Conservation (phyloP, 2,888 invertebrate genomes). For the Aleiodes testaceus region DNA sequence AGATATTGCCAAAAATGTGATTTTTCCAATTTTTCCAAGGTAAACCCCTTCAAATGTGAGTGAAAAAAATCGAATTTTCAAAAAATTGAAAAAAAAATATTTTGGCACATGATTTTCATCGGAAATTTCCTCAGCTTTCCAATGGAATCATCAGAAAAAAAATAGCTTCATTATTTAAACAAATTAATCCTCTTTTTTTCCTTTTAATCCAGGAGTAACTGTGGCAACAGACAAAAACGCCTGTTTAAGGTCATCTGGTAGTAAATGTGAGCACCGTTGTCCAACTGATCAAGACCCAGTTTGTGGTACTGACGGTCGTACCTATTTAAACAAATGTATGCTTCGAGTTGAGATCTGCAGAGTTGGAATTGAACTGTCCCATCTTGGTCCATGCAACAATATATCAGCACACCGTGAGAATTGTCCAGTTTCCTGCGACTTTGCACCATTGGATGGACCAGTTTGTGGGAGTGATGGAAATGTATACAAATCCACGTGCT, state of each 20-base stretch:
- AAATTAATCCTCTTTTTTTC: background rate
- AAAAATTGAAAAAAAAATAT: no score
- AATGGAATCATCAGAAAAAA: no score
- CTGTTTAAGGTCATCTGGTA: slow-evolving; percentile 75
- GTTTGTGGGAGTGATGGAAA: slow-evolving; percentile 94
- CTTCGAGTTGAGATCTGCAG: slow-evolving; percentile 73
- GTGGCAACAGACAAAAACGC: slow-evolving; percentile 68
- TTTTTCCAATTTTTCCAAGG: no score
- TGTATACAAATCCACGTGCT: slow-evolving; percentile 94
- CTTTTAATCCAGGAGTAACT: slow-evolving; percentile 64
- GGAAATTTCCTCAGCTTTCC: no score
- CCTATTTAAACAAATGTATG: slow-evolving; percentile 87
- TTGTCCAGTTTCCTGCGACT: slow-evolving; percentile 90
- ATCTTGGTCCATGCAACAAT: slow-evolving; percentile 79
- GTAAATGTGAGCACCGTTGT: slow-evolving; percentile 80
- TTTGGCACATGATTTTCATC: no score
- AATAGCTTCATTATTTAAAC: no score
- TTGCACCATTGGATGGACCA: slow-evolving; percentile 90
- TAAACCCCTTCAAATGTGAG: no score
- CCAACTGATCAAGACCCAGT: slow-evolving; percentile 89
- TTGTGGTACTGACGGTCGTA: slow-evolving; percentile 90
- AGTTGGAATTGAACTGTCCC: slow-evolving; percentile 78
- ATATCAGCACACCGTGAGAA: slow-evolving; percentile 89
- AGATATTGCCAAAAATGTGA: no score
- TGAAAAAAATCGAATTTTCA: no score